Evolutionary conservation across 2,888 invertebrate genomes (phyloP), one percentile per base, ranked within the genome.

Genomic region (Tanaodytes sp.): DNA sequence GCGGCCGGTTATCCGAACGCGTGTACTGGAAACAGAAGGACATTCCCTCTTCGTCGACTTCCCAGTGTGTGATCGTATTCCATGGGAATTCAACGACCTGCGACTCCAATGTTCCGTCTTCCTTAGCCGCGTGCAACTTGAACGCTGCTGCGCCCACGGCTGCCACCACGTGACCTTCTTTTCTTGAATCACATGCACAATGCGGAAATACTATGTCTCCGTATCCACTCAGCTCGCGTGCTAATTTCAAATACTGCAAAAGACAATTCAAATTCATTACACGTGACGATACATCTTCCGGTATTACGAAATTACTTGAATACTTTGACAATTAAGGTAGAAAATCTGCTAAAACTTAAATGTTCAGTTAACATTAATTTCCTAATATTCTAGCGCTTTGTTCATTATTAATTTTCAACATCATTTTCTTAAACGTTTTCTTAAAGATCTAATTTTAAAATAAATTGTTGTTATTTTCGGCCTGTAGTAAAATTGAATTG

Each of bases 131-230:
- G 77, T 94, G 91, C 69, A 98, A 87, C 85, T 92, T 92, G 76
- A 91, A 88, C 63, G 86, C 85, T 40, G 85, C 85, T 82, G 88
- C 82, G 82, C 93, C 92, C 37, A 95, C 88, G 12, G 91, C 89
- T 45, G 92, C 90, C 57, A 92, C 88, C 45, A 96, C 95, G 85
- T 94, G 94, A 37, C 95, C 96, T 74, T 92, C 93, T 83, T 94
- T 95, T 63, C 94, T 88, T 30, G 94, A 93, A 88, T 97, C 96
- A 86, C 96, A 96, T 27, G 92, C 88, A 84, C 97, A 93, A 87
- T 97, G 96, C 20, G 99, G 99, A 87, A 98, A 97, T 48, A 94
- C 93, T 11, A 97, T 89, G 82, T 94, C 93, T 0, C 96, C 97
- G 86, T 98, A 98, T 45, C 98, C 98, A 52, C 94, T 93, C 77